Evolutionary conservation across 2,797 vertebrate species (phyloP), one percentile per base, ranked within the genome.

Genomic region (Acrossocheilus fasciatus): DNA sequence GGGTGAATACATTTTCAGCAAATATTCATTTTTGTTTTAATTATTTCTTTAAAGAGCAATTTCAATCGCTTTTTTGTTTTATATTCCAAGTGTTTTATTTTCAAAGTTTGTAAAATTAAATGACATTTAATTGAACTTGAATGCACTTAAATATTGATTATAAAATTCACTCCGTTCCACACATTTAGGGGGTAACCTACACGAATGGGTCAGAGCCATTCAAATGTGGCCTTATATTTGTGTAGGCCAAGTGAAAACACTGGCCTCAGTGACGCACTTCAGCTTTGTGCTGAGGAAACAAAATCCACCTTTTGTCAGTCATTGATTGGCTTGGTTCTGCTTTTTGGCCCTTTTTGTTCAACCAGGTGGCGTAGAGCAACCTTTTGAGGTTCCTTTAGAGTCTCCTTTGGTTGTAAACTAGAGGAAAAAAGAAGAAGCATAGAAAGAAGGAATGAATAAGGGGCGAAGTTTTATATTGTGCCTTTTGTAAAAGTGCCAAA

Each of bases 401-500:
- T 82, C 62, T 52, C n/a, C 43, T 45, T 59, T 81, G 34, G 74
- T 74, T 87, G 77, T 50, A 70, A 87, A 82, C 36, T 18, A 72
- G n/a, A 62, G 54, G 36, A 15, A 36, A 66, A 39, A 52, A 81
- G 4, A 73, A 79, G 26, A 64, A 73, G 34, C 18, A n/a, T 6
- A 26, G 72, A 73, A 30, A 34, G 4, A 74, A 41, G 81, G 52
- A 69, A 82, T 34, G 2, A 36, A 39, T 39, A 81, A 45, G 6
- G 26, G n/a, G 78, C 74, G 69, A 81, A 78, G 83, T 85, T 66
- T 79, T 75, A 72, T 43, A n/a, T 34, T 30, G 80, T 86, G 81
- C 57, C 74, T 47, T 86, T 72, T 73, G 81, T 80, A 83, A 86
- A 88, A 86, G 50, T 66, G 81, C 57, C 84, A 83, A 82, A 79